Percentiles rank a stretch among this genome's conserved stretches.
Evolutionary conservation across 2,113 vertebrate genomes (phyloP).

Genomic region (human (Homo sapiens)): GRCh38 chr16:24402001-24402500

Average conservation of each 20-base stretch:
- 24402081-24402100: neutral
- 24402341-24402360: neutral
- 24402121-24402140: neutral
- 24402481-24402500: neutral
- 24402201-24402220: neutral
- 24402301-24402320: neutral
- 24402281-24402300: neutral
- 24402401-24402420: neutral
- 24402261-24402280: neutral
- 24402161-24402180: neutral
- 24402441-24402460: neutral
- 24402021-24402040: neutral
- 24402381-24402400: neutral
- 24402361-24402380: neutral
- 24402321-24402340: neutral
- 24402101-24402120: neutral
- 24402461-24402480: neutral
- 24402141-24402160: neutral
- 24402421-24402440: neutral
- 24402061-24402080: neutral
- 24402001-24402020: neutral
- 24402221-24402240: neutral
- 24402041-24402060: neutral
- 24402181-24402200: neutral
- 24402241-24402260: neutral